Evolutionary conservation across 2,888 invertebrate genomes (phyloP), one percentile per base, ranked within the genome.

Genomic region (Therioaphis trifolii): DNA sequence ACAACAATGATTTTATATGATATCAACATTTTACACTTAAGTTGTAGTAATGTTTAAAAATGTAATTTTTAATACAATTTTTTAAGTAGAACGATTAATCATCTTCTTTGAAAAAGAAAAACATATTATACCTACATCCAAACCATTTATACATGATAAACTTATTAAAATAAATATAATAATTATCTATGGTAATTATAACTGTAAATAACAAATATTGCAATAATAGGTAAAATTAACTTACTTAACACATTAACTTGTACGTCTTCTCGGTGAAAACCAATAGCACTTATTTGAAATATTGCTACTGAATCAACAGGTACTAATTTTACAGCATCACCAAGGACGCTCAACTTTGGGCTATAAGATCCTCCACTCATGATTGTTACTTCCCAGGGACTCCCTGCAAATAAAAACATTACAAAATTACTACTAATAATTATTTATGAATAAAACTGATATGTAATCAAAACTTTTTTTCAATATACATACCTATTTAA

Each of bases 311-410:
- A 93, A 89, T 96, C 94, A 86, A 97, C 96, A 87, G 97, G 95
- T 87, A 97, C 96, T 88, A 96, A 92, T 89, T 95, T 92, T 86
- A 96, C 94, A 87, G 95, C 93, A 90, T 96, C 96, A 88, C 96
- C 95, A 88, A 95, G 91, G 88, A 95, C 94, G 88, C 94, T 94
- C 90, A 93, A 90, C 88, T 92, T 92, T 86, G 92, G 91, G 75
- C 88, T 88, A 86, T 89, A 88, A 88, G 91, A 91, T 88, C 87
- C 85, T 85, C 88, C 86, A 86, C 94, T 93, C 94, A 96, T 94
- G 89, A 97, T 95, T 90, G 94, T 93, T 88, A 97, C 95, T 91
- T 93, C 93, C 97, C 97, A 97, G 90, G 97, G 97, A 90, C 96
- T 97, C 87, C 96, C 96, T 96, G 90, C 21, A 80, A 63, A 79